Percentiles rank a stretch among this genome's conserved stretches.
Evolutionary conservation across 2,797 vertebrate genomes (phyloP).

Genomic region (Rhabdophis nuchalis): DNA sequence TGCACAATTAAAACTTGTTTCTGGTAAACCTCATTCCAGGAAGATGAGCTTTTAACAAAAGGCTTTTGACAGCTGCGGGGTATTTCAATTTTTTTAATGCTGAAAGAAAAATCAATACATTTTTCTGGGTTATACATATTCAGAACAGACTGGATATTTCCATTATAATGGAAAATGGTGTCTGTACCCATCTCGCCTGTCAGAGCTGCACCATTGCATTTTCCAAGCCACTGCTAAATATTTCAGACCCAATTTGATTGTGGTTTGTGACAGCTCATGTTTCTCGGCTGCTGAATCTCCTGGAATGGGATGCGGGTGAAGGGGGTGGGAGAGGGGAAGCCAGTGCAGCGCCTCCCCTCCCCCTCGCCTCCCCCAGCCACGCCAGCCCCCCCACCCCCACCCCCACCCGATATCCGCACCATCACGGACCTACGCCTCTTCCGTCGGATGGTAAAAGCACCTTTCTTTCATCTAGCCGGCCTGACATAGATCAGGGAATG

Average conservation of each 20-base stretch:
- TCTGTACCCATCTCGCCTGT: conserved; percentile 83
- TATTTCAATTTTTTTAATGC: conserved; percentile 86
- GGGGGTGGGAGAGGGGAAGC: conserved; percentile 27
- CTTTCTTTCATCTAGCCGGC: too few relatives aligned
- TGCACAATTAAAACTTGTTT: conserved; percentile 95
- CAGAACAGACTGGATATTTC: conserved; percentile 87
- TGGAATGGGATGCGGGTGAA: conserved; percentile 53
- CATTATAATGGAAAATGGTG: conserved; percentile 84
- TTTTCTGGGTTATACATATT: conserved; percentile 97
- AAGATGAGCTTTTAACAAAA: conserved; percentile 98
- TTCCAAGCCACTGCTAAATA: conserved; percentile 98
- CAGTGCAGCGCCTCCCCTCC: conserved; percentile 51
- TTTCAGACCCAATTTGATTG: conserved; percentile 96
- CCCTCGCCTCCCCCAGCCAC: conserved; percentile 3
- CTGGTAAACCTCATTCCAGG: conserved; percentile 83
- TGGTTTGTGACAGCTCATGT: conserved; percentile 89
- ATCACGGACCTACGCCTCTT: too few relatives aligned
- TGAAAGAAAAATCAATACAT: conserved; percentile 99
- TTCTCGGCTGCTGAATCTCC: conserved; percentile 73
- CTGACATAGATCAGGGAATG: too few relatives aligned
- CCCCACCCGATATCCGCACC: too few relatives aligned
- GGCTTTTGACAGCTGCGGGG: conserved; percentile 98
- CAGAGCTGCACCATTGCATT: conserved; percentile 90
- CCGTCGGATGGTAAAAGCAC: too few relatives aligned
- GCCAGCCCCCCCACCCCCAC: too few relatives aligned